These are phyloP conservation scores for Clunio marinus DNA, from an alignment of 2,888 invertebrate species.

Conservation along the genomic window DNA sequence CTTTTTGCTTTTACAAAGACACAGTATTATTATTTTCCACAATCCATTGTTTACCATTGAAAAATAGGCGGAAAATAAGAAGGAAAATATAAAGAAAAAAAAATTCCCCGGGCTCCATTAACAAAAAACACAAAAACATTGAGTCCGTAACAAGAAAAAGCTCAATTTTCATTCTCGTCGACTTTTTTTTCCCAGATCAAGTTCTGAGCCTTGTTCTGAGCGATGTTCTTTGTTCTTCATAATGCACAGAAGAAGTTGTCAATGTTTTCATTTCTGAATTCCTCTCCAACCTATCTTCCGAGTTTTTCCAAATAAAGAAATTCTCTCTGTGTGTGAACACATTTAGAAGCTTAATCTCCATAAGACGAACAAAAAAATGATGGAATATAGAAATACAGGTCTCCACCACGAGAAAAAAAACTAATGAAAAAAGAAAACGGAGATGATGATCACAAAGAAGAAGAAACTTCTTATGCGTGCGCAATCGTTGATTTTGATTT, in stretches of 20 bases:
- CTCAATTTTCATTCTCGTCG: neutral
- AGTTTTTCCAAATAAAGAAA: neutral
- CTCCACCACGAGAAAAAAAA: neutral
- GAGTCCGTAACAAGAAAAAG: no score
- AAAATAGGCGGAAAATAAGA: neutral
- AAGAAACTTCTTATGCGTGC: constrained; percentile 17
- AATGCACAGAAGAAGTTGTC: no score
- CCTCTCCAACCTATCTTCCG: no score
- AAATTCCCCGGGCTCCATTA: constrained; percentile 10
- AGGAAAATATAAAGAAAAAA: no score
- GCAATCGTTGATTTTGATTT: constrained; percentile 22
- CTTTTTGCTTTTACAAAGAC: neutral
- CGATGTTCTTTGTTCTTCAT: neutral
- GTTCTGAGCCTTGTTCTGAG: neutral
- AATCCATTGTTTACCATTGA: constrained; percentile 1
- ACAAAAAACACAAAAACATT: constrained; percentile 5
- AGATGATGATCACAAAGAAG: neutral
- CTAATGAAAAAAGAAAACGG: no score
- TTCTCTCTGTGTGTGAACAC: neutral
- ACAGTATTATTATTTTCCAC: neutral
- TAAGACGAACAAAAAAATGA: no score
- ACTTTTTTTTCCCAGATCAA: constrained; percentile 7
- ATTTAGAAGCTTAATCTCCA: neutral
- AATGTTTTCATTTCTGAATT: no score
- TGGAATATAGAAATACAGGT: neutral